These are phyloP conservation scores for Mus caroli DNA, from an alignment of 2,797 vertebrate species.

Conservation along the genomic window DNA sequence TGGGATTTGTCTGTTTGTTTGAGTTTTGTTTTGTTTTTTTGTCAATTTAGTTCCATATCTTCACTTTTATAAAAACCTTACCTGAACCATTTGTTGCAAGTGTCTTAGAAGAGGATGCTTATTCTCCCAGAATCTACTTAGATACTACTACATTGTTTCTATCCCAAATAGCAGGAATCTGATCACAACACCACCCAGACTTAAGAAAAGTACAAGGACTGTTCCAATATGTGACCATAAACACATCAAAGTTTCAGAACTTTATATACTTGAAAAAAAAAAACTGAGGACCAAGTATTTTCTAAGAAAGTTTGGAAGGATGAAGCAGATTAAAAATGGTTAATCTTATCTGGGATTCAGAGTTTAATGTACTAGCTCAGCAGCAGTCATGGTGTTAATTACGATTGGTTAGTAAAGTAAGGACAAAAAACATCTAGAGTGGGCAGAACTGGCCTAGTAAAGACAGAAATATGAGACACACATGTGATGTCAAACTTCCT, in stretches of 20 bases:
- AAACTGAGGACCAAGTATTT: background rate
- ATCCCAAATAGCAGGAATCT: constrained; percentile 13
- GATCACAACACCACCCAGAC: background rate
- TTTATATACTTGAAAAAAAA: constrained; percentile 8
- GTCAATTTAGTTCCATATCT: background rate
- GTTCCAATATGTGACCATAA: background rate
- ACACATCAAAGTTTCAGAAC: constrained; percentile 31
- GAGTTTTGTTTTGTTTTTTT: background rate
- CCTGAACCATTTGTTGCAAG: background rate
- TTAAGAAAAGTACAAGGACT: background rate
- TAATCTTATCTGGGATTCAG: background rate
- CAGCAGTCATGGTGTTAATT: background rate
- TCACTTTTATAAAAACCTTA: constrained; percentile 7
- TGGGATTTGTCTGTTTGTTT: background rate
- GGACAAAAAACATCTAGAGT: background rate
- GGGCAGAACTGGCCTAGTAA: background rate
- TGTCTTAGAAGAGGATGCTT: background rate
- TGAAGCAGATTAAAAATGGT: background rate
- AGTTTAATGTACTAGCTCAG: background rate
- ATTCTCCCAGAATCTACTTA: background rate
- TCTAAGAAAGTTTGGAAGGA: background rate
- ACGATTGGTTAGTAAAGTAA: background rate
- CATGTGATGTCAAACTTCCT: background rate
- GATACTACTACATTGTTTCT: background rate
- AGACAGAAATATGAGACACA: background rate